Evolutionary conservation across 2,888 invertebrate species (phyloP).

Genomic region (Trachelus troglodyta): DNA sequence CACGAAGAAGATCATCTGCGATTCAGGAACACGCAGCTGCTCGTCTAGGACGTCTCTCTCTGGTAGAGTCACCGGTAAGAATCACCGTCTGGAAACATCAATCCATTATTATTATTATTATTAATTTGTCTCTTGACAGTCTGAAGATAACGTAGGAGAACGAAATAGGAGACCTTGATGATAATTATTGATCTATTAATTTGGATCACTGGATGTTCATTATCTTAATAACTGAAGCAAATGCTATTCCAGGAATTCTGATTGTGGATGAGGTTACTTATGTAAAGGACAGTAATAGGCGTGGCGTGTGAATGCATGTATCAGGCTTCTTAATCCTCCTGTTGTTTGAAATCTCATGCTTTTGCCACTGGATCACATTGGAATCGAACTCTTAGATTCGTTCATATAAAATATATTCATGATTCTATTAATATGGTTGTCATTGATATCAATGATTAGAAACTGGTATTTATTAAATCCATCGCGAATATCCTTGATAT

Average conservation of each 20-base stretch:
- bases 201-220: not conserved
- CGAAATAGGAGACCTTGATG: not conserved
- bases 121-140: not conserved
- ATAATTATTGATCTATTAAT: not conserved
- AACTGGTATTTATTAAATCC: not conserved
- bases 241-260: not conserved
- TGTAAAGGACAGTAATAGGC: conserved; percentile 20
- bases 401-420: not conserved
- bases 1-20: conserved; percentile 41
- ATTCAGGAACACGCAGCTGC: conserved; percentile 36
- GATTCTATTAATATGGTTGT: not conserved
- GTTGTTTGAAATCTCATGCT: not conserved
- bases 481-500: not conserved
- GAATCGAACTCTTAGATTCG: not conserved
- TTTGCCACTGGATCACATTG: not conserved
- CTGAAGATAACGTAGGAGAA: not conserved
- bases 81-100: not conserved
- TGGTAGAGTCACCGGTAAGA: conserved; percentile 50
- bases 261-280: conserved; percentile 11
- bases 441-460: not conserved
- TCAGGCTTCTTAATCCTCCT: conserved; percentile 34
- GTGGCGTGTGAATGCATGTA: conserved; percentile 27
- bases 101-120: not conserved
- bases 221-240: not conserved
- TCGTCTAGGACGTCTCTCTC: conserved; percentile 49